A percentile compares a stretch with the other conserved stretches of the same genome.
phyloP scores from a whole-genome alignment of 2,797 vertebrate species.

The Fratercula arctica region DNA sequence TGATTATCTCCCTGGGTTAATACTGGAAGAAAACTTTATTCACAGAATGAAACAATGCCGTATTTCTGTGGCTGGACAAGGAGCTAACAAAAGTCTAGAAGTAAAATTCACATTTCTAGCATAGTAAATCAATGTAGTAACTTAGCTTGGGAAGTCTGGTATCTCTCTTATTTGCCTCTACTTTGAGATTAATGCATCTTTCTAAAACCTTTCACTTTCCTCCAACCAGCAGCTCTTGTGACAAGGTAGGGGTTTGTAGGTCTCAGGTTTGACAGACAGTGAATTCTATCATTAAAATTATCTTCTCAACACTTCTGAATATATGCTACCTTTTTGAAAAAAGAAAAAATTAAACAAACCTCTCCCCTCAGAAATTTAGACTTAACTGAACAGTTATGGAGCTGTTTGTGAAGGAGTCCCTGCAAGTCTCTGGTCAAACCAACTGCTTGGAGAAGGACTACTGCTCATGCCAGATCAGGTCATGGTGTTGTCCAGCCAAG shows the following conservation, averaged over 20 bases:
- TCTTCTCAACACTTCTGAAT: neutral
- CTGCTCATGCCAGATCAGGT: neutral
- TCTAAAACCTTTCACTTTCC: neutral
- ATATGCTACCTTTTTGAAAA: neutral
- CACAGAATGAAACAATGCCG: neutral
- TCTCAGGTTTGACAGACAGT: neutral
- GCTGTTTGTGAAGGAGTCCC: neutral
- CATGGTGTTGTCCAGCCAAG: neutral
- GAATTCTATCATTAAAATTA: neutral
- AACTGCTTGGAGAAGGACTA: neutral
- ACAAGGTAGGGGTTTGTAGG: neutral
- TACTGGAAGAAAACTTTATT: neutral
- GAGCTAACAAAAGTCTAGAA: neutral
- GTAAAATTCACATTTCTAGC: neutral
- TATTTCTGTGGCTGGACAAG: neutral
- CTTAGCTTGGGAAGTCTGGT: neutral
- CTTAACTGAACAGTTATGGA: neutral
- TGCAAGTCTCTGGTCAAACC: neutral
- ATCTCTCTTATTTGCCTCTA: neutral
- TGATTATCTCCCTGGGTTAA: neutral
- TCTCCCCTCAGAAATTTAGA: neutral
- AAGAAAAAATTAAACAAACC: neutral
- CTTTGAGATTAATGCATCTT: neutral
- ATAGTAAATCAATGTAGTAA: neutral
- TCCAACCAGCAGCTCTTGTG: neutral